Conservation (phyloP, 2,888 invertebrate species). For the Metallyticus violacea region DNA sequence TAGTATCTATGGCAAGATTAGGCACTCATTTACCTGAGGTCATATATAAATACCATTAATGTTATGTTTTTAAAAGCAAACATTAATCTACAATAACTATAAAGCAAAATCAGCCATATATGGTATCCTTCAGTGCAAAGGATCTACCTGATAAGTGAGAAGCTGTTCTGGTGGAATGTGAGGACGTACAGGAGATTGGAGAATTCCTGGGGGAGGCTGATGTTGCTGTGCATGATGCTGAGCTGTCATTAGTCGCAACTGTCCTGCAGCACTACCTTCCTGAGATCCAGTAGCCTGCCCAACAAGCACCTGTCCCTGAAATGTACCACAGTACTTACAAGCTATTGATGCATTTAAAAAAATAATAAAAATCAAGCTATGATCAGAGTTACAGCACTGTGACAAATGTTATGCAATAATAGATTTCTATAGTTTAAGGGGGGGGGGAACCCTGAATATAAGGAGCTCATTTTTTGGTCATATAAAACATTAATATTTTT, state of each 20-base stretch:
- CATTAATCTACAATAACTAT: too few relatives aligned
- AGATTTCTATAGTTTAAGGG: too few relatives aligned
- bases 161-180: slow-evolving; percentile 32
- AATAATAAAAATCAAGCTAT: neutral
- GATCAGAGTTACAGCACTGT: neutral
- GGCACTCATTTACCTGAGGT: too few relatives aligned
- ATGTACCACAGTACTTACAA: neutral
- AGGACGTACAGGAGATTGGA: slow-evolving; percentile 50
- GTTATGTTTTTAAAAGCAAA: too few relatives aligned
- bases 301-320: slow-evolving; percentile 1
- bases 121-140: neutral
- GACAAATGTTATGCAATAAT: neutral
- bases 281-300: slow-evolving; percentile 6
- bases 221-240: slow-evolving; percentile 66
- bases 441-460: too few relatives aligned
- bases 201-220: slow-evolving; percentile 44
- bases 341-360: neutral
- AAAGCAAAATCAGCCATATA: too few relatives aligned
- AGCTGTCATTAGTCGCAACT: slow-evolving; percentile 73
- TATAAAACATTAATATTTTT: too few relatives aligned
- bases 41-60: too few relatives aligned
- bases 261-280: slow-evolving; percentile 49
- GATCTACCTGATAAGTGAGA: slow-evolving; percentile 34
- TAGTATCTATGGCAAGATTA: too few relatives aligned
- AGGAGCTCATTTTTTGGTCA: too few relatives aligned